Evolutionary conservation across 2,888 invertebrate species (phyloP).

Genomic region (Drosophila engyochracea): DNA sequence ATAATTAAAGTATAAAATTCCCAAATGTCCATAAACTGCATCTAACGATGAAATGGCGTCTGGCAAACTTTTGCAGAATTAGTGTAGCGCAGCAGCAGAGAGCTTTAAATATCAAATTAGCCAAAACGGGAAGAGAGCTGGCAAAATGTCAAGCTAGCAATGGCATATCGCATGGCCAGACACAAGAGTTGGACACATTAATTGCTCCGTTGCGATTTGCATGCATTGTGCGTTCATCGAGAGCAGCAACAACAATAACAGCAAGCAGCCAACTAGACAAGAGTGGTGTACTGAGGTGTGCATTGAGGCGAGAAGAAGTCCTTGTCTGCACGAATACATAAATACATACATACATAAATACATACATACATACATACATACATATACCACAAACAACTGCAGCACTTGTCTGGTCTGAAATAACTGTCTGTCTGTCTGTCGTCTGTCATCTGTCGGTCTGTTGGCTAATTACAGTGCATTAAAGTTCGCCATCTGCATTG

Average conservation of each 20-base stretch:
- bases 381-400: conserved; percentile 56
- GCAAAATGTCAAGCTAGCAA: conserved; percentile 14
- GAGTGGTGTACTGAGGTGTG: conserved; percentile 8
- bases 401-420: conserved; percentile 44
- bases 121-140: conserved; percentile 7
- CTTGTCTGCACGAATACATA: conserved; percentile 5
- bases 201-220: conserved; percentile 74
- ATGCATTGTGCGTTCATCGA: conserved; percentile 28
- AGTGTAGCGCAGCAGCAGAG: conserved; percentile 21
- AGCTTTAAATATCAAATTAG: conserved; percentile 72
- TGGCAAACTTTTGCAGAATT: conserved; percentile 18
- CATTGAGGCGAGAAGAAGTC: conserved; percentile 25
- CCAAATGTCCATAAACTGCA: not conserved
- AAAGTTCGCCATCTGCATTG: conserved; percentile 33
- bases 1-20: not conserved
- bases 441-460: not conserved
- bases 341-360: not conserved
- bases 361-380: not conserved
- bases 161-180: conserved; percentile 62
- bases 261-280: conserved; percentile 14
- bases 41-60: conserved; percentile 7
- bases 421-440: conserved; percentile 2
- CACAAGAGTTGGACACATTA: conserved; percentile 65
- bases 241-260: not conserved
- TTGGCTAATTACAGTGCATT: conserved; percentile 45